phyloP scores from a whole-genome alignment of 2,113 vertebrate genomes.

The Thermophis baileyi region DNA sequence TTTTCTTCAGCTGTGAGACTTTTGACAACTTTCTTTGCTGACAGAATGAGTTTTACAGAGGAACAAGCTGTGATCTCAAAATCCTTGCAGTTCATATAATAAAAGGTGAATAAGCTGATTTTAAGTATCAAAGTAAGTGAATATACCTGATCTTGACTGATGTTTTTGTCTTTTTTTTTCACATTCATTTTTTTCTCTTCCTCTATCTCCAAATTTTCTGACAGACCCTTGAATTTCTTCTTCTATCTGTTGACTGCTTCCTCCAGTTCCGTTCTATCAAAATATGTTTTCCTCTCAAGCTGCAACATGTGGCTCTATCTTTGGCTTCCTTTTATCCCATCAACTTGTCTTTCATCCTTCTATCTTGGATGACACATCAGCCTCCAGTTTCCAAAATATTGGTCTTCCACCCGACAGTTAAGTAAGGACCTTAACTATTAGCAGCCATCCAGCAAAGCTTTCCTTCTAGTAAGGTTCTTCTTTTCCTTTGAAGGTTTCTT shows the following conservation, averaged over 20 bases:
- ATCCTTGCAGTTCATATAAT: slow-evolving; percentile 16
- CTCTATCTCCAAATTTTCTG: neutral
- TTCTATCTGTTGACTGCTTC: neutral
- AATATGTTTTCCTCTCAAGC: neutral
- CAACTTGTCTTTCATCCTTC: neutral
- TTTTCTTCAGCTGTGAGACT: neutral
- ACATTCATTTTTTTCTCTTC: no score
- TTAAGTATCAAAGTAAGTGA: neutral
- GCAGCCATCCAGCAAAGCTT: neutral
- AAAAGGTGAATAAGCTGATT: neutral
- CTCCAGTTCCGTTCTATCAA: neutral
- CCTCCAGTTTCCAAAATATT: neutral
- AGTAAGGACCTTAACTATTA: neutral
- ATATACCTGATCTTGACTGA: neutral
- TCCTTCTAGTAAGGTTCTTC: neutral
- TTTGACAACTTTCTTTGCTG: slow-evolving; percentile 10
- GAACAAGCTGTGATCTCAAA: slow-evolving; percentile 13
- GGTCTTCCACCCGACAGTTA: no score
- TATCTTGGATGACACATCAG: neutral
- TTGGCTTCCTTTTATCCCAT: neutral
- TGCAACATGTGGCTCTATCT: neutral
- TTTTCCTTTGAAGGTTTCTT: neutral
- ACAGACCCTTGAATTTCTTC: neutral
- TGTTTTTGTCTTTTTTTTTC: neutral
- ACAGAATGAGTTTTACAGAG: neutral